phyloP scores from a whole-genome alignment of 2,888 invertebrate species.

The Sclerodermus sp. region DNA sequence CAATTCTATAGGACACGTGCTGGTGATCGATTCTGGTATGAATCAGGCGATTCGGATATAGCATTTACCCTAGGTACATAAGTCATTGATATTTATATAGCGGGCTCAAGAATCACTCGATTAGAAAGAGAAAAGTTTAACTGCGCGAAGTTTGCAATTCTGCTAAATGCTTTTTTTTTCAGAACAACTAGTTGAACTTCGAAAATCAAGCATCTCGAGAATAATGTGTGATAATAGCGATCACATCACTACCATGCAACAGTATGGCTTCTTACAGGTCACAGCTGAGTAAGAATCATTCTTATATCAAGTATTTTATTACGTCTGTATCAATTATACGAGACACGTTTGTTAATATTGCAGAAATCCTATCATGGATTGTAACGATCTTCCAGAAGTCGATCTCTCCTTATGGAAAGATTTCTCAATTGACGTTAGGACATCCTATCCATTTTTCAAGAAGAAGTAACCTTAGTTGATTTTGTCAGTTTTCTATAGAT shows the following conservation, averaged over 20 bases:
- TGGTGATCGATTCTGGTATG: conserved; percentile 86
- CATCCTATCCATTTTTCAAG: not conserved
- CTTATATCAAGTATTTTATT: conserved; percentile 1
- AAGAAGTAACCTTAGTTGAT: not conserved
- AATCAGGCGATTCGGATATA: conserved; percentile 65
- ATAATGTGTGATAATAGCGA: conserved; percentile 81
- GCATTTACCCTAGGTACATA: conserved; percentile 68
- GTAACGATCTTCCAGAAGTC: conserved; percentile 66
- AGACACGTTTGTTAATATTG: conserved; percentile 11
- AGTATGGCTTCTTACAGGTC: conserved; percentile 63
- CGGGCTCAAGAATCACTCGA: too few relatives aligned
- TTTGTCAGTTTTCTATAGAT: not conserved
- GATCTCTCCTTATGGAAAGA: conserved; percentile 68
- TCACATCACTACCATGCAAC: conserved; percentile 43
- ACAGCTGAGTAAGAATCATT: conserved; percentile 60
- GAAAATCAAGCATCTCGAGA: conserved; percentile 76
- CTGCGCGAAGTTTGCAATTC: too few relatives aligned
- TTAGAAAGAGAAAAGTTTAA: too few relatives aligned
- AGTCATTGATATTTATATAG: too few relatives aligned
- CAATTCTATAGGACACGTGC: conserved; percentile 85
- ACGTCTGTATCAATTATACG: too few relatives aligned
- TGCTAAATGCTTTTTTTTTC: too few relatives aligned
- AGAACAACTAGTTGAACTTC: conserved; percentile 74
- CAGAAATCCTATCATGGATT: conserved; percentile 70
- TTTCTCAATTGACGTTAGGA: conserved; percentile 9